Evolutionary conservation across 2,113 vertebrate species (phyloP), one percentile per base, ranked within the genome.

Genomic region (Carlito syrichta): DNA sequence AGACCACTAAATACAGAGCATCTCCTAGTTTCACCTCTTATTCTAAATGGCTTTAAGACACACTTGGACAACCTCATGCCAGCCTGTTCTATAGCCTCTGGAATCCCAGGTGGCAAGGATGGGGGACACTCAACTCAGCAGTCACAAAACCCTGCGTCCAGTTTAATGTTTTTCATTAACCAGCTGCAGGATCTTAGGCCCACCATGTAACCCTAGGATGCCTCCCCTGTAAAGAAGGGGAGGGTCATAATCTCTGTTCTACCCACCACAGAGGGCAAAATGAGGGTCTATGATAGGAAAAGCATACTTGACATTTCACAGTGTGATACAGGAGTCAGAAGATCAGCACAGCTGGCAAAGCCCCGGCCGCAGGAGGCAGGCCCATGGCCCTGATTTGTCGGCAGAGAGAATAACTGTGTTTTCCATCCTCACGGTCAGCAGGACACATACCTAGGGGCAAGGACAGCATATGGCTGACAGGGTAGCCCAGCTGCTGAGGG

Each of bases 31-130:
- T 66, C 54, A 74, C 69, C 78, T 91, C 10, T 94, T 60, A 95
- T 88, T 95, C 62, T 86, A 87, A 96, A 68, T 69, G 91, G 30
- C 71, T 83, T 78, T 43, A 68, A 68, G 32, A 74, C 32, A 74
- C 69, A 40, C 35, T 48, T 19, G 58, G 63, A 69, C 32, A 66
- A 32, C 35, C 50, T 45, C 81, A 25, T 7, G 38, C 54, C 35
- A 56, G n/a, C 52, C 90, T 90, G 25, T 85, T 79, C 76, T 85
- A 22, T 92, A 92, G 84, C 54, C 50, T 92, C 79, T 81, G 30
- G 22, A 50, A 35, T 23, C 48, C 74, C 45, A 12, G n/a, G 14
- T 38, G 20, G 35, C 62, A 19, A 9, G 25, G 45, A 19, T 20
- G 0, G 11, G 19, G 6, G 35, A 22, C 8, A 58, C 58, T 78